These are phyloP conservation scores for Palythoa grandiflora DNA, from an alignment of 92 coral and sea anemone genomes.

Conservation along the genomic window DNA sequence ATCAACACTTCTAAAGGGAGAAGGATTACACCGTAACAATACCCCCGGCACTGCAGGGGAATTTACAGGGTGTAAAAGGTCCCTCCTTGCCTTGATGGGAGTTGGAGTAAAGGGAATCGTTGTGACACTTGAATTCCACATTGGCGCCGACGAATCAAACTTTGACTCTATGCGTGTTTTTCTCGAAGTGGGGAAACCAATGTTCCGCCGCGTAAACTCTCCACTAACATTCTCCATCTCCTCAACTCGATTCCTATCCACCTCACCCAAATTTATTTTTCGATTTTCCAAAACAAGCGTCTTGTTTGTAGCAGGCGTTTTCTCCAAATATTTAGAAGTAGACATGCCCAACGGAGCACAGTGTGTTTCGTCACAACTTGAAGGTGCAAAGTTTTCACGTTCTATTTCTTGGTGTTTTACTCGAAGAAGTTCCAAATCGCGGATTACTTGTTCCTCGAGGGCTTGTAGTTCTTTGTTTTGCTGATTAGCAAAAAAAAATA, in stretches of 20 bases:
- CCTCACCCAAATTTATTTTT: not conserved
- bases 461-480: slow-evolving; percentile 35
- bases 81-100: slow-evolving; percentile 20
- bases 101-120: not conserved
- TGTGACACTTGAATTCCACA: not conserved
- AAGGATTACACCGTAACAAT: slow-evolving; percentile 14
- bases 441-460: slow-evolving; percentile 36
- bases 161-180: not conserved
- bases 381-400: not conserved
- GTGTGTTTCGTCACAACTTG: not conserved
- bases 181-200: not conserved
- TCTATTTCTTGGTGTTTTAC: slow-evolving; percentile 29
- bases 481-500: not conserved
- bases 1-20: slow-evolving; percentile 22
- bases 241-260: not conserved
- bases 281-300: not conserved
- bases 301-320: not conserved
- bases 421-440: slow-evolving; percentile 42
- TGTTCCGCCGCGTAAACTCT: not conserved
- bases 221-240: not conserved
- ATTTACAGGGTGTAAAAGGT: not conserved
- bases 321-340: not conserved
- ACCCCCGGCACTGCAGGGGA: not conserved
- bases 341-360: not conserved
- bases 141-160: not conserved